Base-by-base conservation (phyloP, 2,888 invertebrate species). In the Cryptophagus acutangulus region DNA sequence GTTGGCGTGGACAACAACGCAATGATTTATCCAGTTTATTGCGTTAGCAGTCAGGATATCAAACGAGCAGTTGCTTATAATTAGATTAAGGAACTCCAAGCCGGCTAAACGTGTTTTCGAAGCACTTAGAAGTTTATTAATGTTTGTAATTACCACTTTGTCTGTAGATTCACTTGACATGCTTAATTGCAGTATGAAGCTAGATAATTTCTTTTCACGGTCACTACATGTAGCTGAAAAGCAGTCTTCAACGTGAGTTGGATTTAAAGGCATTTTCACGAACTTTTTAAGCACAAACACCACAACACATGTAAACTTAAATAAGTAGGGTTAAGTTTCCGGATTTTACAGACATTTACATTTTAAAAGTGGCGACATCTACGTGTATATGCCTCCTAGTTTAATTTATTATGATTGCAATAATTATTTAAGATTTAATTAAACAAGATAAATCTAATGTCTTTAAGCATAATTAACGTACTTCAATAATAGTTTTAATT, bases 21-120 rank as follows among this genome's bases (percentile, higher is more conserved):
- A 54, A 40, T 48, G 34, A 30, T 46, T 45, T 8, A 50, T 28
- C 57, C 57, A 57, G 14, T 37, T 47, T 10, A 49, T 25, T 4
- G 49, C 43, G 38, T 54, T 52, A 17, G 52, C 50, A 14, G 24
- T 30, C 14, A 55, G 38, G 16, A 43, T 13, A 35, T 36, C 36
- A 15, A 33, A n/a, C 12, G 48, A 45, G 38, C 47, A 52, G 30
- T 43, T 38, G 20, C 40, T 29, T 12, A 58, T 35, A 17, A 57
- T 20, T 8, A 43, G 24, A 33, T 45, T 45, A 28, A 58, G 44
- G 24, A 42, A 48, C 18, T 55, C 52, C 34, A 57, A 48, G n/a
- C 58, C 58, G 29, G 51, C 40, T 35, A 34, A 36, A 12, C 48
- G 44, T 29, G 30, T 51, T 38, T 48, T 57, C 14, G 52, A 45